Conservation (phyloP, 1,140 invertebrate genomes). For the Eupeodes corollae region DNA sequence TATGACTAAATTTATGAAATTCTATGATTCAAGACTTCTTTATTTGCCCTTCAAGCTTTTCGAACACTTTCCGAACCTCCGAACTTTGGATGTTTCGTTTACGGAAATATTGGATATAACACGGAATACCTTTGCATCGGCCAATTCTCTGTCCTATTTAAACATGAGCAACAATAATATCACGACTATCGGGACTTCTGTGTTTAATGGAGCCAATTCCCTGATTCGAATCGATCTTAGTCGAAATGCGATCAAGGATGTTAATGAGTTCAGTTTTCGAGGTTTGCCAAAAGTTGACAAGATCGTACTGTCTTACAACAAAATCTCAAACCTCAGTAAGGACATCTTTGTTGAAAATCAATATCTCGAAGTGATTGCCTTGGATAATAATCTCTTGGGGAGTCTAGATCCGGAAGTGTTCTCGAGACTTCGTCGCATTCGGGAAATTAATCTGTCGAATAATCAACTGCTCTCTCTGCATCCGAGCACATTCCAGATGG, state of each 20-base stretch:
- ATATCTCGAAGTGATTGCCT: conserved; percentile 21
- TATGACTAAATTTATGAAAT: conserved; percentile 34
- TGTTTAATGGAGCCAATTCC: conserved; percentile 27
- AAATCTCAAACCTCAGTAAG: conserved; percentile 17
- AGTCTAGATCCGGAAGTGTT: conserved; percentile 28
- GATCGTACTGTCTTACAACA: conserved; percentile 22
- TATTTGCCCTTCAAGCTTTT: conserved; percentile 32
- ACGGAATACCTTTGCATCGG: conserved; percentile 27
- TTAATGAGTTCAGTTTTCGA: conserved; percentile 28
- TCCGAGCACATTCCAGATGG: conserved; percentile 26
- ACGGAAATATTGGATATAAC: conserved; percentile 27
- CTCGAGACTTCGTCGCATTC: conserved; percentile 20
- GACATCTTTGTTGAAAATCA: conserved; percentile 29
- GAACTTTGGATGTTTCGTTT: conserved; percentile 28
- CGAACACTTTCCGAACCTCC: conserved; percentile 22
- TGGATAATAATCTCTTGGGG: conserved; percentile 23
- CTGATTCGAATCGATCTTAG: conserved; percentile 28
- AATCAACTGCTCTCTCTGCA: conserved; percentile 21
- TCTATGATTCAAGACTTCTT: conserved; percentile 29
- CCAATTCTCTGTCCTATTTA: conserved; percentile 21
- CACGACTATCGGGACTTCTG: conserved; percentile 24
- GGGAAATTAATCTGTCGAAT: conserved; percentile 25
- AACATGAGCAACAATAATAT: conserved; percentile 31
- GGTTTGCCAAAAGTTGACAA: conserved; percentile 23
- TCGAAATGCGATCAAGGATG: conserved; percentile 18